Evolutionary conservation across 2,888 invertebrate genomes (phyloP).

Genomic region (Tiliacea citrago): DNA sequence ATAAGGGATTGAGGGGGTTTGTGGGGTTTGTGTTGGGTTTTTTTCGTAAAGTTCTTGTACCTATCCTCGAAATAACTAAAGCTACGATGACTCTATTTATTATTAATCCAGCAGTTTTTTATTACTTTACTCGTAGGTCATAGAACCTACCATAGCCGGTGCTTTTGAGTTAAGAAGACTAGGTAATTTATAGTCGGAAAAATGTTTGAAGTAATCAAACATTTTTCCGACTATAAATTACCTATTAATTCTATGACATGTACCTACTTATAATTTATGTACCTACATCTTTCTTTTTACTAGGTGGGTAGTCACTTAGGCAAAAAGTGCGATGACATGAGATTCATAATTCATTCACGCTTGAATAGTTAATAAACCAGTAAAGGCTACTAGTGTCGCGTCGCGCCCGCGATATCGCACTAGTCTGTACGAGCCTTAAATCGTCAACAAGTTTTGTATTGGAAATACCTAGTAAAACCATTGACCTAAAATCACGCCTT

Average conservation of each 20-base stretch:
- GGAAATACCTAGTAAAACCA: not conserved
- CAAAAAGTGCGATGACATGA: not conserved
- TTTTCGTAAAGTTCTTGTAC: not conserved
- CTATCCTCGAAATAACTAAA: not conserved
- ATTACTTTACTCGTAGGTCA: not conserved
- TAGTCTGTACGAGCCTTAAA: no score
- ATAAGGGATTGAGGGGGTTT: not conserved
- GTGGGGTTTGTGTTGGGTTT: not conserved
- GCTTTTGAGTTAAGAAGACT: not conserved
- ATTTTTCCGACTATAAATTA: not conserved
- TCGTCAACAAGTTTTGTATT: not conserved
- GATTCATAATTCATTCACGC: not conserved
- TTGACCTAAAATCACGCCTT: not conserved
- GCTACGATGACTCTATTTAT: not conserved
- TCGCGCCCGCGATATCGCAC: no score
- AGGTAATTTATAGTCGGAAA: no score
- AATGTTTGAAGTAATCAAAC: no score
- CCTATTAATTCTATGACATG: not conserved
- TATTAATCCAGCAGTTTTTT: not conserved
- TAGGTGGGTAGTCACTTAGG: not conserved
- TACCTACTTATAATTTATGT: not conserved
- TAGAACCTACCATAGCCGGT: not conserved
- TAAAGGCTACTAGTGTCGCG: no score
- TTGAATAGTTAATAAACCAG: not conserved
- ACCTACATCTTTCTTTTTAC: not conserved